Base-by-base conservation (phyloP, 2,888 invertebrate species). In the Apamea epomidion region DNA sequence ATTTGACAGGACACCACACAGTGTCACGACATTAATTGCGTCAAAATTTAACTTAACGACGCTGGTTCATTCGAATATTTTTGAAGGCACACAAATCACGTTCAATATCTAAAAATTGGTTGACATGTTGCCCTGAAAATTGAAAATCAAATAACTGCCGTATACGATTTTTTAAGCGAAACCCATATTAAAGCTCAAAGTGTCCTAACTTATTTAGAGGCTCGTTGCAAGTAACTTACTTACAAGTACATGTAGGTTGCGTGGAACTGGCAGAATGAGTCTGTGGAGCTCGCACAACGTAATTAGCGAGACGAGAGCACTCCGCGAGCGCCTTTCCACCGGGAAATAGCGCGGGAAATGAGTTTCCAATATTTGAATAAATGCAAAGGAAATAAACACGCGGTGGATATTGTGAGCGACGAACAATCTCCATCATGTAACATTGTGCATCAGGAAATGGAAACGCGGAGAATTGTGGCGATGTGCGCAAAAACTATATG, bases 291-390 rank as follows among this genome's bases (percentile, higher is more conserved):
- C 74, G 78, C 81, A 82, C 81, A 84, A 92, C 78, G 85, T 80
- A 88, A 91, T 91, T 90, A 91, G 70, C 81, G 81, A 84, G 85
- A 60, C 83, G 87, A 83, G 81, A 84, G 83, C 77, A 81, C 84
- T 82, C 42, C 76, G 83, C 92, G 90, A 88, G 79, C 82, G 88
- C 85, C 77, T 80, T 83, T 79, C 84, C 78, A 87, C 82, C 90
- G 91, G 97, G 96, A 96, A 95, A 96, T 96, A 93, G 91, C 91
- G 91, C 90, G 93, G 96, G 97, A 96, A 96, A 97, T 97, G 94
- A 95, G 93, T 94, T 95, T 96, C 94, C 94, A 92, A 95, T 95
- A 95, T 95, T 95, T 95, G 94, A 94, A 96, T 94, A 95, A 96
- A 96, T 93, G 90, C 80, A 89, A 89, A 93, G 96, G 96, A 96